Evolutionary conservation across 2,888 invertebrate genomes (phyloP).

Genomic region (Osedax fenrisi): DNA sequence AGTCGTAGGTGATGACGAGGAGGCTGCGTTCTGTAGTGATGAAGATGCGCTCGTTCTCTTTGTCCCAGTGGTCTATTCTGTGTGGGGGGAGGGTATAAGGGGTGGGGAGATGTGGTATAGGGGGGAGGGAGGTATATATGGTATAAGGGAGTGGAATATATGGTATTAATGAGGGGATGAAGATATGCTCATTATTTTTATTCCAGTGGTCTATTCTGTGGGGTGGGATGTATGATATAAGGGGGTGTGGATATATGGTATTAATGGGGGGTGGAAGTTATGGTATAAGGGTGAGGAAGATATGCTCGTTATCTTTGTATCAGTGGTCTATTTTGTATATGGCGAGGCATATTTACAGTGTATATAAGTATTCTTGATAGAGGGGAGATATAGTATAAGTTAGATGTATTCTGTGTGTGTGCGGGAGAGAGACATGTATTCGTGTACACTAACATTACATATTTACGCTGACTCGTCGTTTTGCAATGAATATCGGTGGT

Average conservation of each 20-base stretch:
- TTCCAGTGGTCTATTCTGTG: slow-evolving; percentile 74
- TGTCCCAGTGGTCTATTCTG: slow-evolving; percentile 76
- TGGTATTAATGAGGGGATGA: slow-evolving; percentile 64
- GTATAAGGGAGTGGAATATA: too few species aligned
- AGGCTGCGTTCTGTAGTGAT: slow-evolving; percentile 64
- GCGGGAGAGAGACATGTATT: too few species aligned
- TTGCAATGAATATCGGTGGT: too few species aligned
- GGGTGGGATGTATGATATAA: slow-evolving; percentile 57
- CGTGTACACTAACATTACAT: too few species aligned
- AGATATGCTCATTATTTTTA: slow-evolving; percentile 68
- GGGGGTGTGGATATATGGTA: too few species aligned
- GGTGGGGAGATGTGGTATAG: slow-evolving; percentile 53
- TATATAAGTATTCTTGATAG: too few species aligned
- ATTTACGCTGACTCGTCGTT: too few species aligned
- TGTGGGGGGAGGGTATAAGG: slow-evolving; percentile 24
- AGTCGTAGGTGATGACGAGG: slow-evolving; percentile 69
- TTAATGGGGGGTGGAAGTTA: too few species aligned
- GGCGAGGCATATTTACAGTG: too few species aligned
- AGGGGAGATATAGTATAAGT: too few species aligned
- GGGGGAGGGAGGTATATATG: too few species aligned
- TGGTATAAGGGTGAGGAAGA: slow-evolving; percentile 64
- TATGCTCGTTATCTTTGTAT: slow-evolving; percentile 72
- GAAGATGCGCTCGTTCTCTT: slow-evolving; percentile 69
- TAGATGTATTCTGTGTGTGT: too few species aligned
- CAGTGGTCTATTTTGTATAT: slow-evolving; percentile 75